Evolutionary conservation across 2,797 vertebrate species (phyloP), one percentile per base, ranked within the genome.

Genomic region (Dromococcyx pavoninus): DNA sequence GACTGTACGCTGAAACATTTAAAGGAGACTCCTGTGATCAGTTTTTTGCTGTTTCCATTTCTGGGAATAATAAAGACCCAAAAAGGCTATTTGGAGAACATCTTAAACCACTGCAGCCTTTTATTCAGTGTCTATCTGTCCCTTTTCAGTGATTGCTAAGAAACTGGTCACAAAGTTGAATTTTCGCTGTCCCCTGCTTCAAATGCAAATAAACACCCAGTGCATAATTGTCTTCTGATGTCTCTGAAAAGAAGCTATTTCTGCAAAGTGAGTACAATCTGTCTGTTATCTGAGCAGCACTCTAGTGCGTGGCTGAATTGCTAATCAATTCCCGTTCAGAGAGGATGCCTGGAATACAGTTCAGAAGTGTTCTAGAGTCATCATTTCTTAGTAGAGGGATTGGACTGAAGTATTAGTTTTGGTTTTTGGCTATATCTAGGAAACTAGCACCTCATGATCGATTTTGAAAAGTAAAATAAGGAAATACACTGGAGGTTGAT

Each of bases 381-480:
- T 88, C 0, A 21, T 72, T 78, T 93, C 60, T 85, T 87, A 76
- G 48, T 35, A 76, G 78, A 54, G 13, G 24, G 27, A 33, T 80
- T 39, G 58, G 54, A 65, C 41, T 83, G 37, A 66, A 76, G 37
- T n/a, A 41, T 86, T 80, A 54, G 9, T 60, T 92, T 60, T 93
- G 44, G 33, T 57, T 95, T 88, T 94, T 89, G 69, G 62, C 73
- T 35, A 9, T 24, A 6, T 77, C 43, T 91, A 32, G 50, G 54
- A 72, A 91, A 67, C 53, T 46, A 61, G 27, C 69, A 91, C 72
- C 46, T 94, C 75, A 57, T n/a, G 62, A 60, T 83, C 39, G 41
- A 77, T 77, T 65, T 75, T 32, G 78, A 80, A 50, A 77, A 89
- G n/a, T 88, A 64, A 93, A 91, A 74, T 32, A 91, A 37, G 60